Percentiles rank a stretch among this genome's conserved stretches.
phyloP scores from a whole-genome alignment of 2,113 vertebrate genomes.

The Scatophagus argus region DNA sequence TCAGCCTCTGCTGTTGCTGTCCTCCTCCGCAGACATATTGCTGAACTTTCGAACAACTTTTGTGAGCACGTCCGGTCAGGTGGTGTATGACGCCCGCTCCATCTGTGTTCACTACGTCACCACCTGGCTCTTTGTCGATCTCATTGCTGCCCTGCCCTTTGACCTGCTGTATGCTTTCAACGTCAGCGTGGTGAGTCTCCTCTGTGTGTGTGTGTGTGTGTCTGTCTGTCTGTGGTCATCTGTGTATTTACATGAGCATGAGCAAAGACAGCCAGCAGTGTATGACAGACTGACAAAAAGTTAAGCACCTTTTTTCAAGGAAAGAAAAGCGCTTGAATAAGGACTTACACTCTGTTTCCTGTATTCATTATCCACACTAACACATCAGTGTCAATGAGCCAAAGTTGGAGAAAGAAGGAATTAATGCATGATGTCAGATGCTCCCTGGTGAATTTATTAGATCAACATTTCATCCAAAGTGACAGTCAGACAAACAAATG shows the following conservation, averaged over 20 bases:
- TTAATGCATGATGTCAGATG: neutral
- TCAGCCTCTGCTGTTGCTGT: slow-evolving; percentile 13
- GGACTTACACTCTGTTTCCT: neutral
- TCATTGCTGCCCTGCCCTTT: slow-evolving; percentile 88
- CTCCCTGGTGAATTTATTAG: slow-evolving; percentile 31
- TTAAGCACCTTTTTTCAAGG: neutral
- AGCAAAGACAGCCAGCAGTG: neutral
- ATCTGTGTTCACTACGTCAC: slow-evolving; percentile 89
- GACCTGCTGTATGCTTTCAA: slow-evolving; percentile 89
- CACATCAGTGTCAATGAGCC: neutral
- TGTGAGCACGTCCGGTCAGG: slow-evolving; percentile 89
- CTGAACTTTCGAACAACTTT: slow-evolving; percentile 88
- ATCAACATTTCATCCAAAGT: slow-evolving; percentile 28
- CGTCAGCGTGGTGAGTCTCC: slow-evolving; percentile 85
- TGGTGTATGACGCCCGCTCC: slow-evolving; percentile 88
- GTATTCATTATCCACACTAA: slow-evolving; percentile 6
- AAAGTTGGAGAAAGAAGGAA: neutral
- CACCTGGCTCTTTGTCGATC: slow-evolving; percentile 89
- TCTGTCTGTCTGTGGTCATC: slow-evolving; percentile 1
- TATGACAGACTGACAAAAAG: neutral
- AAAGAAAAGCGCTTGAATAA: slow-evolving; percentile 4
- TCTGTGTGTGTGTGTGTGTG: neutral
- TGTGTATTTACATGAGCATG: slow-evolving; percentile 1
- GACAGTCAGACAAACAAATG: slow-evolving; percentile 32
- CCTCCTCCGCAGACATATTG: slow-evolving; percentile 80